A percentile compares a stretch with the other conserved stretches of the same genome.
Evolutionary conservation across 2,113 vertebrate species (phyloP).

Genomic region (Turnix velox): DNA sequence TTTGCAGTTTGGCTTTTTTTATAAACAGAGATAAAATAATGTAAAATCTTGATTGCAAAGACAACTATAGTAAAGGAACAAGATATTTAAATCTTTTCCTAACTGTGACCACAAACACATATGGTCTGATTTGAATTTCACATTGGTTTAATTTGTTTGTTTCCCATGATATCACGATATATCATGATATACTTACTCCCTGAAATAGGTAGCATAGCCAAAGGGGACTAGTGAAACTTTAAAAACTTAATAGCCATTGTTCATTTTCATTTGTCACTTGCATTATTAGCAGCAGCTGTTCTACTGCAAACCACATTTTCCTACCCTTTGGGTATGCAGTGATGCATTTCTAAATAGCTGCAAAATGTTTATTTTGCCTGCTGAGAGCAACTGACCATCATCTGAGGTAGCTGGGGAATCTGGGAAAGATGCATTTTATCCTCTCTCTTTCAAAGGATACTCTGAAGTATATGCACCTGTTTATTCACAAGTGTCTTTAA

Average conservation of each 20-base stretch:
- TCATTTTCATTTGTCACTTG: conserved; percentile 35
- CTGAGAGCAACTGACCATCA: background rate
- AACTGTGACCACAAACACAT: background rate
- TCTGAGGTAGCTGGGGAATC: background rate
- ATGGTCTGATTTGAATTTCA: background rate
- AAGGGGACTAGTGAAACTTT: background rate
- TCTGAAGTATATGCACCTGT: background rate
- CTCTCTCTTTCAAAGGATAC: background rate
- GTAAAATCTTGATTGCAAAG: background rate
- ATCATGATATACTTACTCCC: background rate
- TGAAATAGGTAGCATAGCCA: conserved; percentile 22
- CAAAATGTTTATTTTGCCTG: background rate
- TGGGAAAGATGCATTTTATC: background rate
- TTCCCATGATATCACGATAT: background rate
- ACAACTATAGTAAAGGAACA: background rate
- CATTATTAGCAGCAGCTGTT: conserved; percentile 39
- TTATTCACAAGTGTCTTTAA: background rate
- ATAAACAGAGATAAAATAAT: background rate
- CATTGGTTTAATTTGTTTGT: background rate
- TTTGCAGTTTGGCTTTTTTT: background rate
- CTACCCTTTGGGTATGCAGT: background rate
- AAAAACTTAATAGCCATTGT: conserved; percentile 29
- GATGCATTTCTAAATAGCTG: background rate
- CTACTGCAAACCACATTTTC: conserved; percentile 5
- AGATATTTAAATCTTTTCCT: background rate